Conservation (phyloP, 1,140 invertebrate species). For the Heliconius himera region DNA sequence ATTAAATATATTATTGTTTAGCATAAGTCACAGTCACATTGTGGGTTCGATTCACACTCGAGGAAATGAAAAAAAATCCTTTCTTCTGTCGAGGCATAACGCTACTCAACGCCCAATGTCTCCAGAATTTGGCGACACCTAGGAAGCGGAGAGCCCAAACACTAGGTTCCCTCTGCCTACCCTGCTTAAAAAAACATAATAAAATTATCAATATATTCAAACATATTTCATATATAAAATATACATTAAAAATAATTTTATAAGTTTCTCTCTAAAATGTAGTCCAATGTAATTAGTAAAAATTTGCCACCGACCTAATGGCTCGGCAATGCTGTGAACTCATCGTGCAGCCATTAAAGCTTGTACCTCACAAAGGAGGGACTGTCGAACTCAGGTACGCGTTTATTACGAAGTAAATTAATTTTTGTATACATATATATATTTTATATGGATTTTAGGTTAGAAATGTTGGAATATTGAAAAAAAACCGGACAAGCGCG, state of each 20-base stretch:
- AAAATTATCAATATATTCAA: too few relatives aligned
- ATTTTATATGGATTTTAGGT: neutral
- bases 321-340: neutral
- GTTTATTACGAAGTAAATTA: neutral
- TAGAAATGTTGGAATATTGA: too few relatives aligned
- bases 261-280: neutral
- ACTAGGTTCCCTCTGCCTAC: too few relatives aligned
- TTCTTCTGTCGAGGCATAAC: too few relatives aligned
- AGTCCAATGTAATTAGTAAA: neutral
- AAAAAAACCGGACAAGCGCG: too few relatives aligned
- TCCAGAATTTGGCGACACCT: too few relatives aligned
- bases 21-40: neutral
- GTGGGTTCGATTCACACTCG: too few relatives aligned
- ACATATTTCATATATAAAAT: neutral
- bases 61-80: too few relatives aligned
- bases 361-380: neutral
- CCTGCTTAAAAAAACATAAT: too few relatives aligned
- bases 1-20: neutral
- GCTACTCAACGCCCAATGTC: too few relatives aligned
- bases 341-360: neutral
- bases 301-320: neutral
- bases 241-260: neutral
- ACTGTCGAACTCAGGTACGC: slow-evolving; percentile 14
- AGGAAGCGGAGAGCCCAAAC: too few relatives aligned
- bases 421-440: neutral